Percentiles rank a stretch among this genome's conserved stretches.
phyloP scores from a whole-genome alignment of 2,797 vertebrate species.

The Pseudotriccus pelzelni region DNA sequence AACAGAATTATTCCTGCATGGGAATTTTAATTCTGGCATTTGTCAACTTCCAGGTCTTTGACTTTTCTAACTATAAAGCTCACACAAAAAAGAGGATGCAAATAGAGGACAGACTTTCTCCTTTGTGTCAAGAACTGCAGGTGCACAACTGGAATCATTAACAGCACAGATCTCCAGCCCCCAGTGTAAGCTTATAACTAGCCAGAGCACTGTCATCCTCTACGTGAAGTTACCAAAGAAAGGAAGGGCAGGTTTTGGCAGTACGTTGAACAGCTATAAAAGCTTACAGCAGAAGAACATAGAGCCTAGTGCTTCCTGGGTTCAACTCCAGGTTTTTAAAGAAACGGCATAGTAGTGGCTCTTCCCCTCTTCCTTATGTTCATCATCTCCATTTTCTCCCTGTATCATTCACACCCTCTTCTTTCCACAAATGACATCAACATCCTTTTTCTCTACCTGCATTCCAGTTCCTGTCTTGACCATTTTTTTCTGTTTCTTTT shows the following conservation, averaged over 20 bases:
- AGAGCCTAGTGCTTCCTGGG: neutral
- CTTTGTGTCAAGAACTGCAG: accelerated
- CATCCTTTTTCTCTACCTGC: neutral
- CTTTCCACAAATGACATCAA: accelerated
- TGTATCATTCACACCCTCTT: neutral
- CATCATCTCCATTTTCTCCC: neutral
- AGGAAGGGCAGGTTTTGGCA: neutral
- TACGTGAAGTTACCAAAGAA: neutral
- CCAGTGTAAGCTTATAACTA: neutral
- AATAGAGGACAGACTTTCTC: neutral
- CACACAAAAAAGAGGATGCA: neutral
- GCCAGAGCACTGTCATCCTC: neutral
- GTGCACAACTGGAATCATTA: neutral
- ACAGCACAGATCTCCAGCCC: neutral
- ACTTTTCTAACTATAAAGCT: neutral
- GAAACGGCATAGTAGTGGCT: neutral
- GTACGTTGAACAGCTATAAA: neutral
- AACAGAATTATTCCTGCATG: neutral
- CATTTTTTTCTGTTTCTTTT: neutral
- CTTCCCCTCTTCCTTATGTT: neutral
- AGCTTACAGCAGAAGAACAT: neutral
- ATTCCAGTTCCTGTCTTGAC: neutral
- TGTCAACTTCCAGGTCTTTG: neutral
- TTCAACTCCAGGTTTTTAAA: neutral
- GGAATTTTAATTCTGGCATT: neutral